Evolutionary conservation across 2,113 vertebrate species (phyloP).

Genomic region (Ailurus styani): DNA sequence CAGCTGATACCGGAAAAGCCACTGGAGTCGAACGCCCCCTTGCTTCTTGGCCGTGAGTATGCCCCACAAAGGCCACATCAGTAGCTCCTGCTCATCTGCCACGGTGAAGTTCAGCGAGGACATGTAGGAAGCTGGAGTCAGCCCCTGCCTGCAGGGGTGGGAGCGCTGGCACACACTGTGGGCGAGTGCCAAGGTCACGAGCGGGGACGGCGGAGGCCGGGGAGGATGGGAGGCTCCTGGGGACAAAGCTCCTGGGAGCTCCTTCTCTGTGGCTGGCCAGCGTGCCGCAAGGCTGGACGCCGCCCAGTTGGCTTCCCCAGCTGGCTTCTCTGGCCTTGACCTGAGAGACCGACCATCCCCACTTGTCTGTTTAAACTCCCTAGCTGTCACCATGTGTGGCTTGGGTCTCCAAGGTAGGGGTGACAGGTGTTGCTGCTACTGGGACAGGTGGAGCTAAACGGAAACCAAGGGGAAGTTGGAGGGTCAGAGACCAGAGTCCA

Average conservation of each 20-base stretch:
- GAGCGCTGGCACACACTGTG: rapidly evolving
- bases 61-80: rapidly evolving
- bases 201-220: rapidly evolving
- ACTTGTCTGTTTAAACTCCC: neutral
- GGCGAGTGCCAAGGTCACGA: rapidly evolving
- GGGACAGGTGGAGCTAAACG: too few relatives aligned
- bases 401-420: rapidly evolving
- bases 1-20: neutral
- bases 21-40: rapidly evolving
- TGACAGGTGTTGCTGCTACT: rapidly evolving
- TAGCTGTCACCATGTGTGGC: rapidly evolving
- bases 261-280: rapidly evolving
- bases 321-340: neutral
- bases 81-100: rapidly evolving
- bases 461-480: neutral
- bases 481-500: neutral
- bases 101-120: rapidly evolving
- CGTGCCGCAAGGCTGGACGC: neutral
- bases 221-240: rapidly evolving
- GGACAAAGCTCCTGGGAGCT: neutral
- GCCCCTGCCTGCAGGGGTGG: neutral
- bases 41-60: too few relatives aligned
- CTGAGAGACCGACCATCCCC: rapidly evolving
- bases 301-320: rapidly evolving
- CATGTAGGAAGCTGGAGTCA: neutral